Evolutionary conservation across 2,113 vertebrate genomes (phyloP).

Genomic region (Solenodon paradoxus): DNA sequence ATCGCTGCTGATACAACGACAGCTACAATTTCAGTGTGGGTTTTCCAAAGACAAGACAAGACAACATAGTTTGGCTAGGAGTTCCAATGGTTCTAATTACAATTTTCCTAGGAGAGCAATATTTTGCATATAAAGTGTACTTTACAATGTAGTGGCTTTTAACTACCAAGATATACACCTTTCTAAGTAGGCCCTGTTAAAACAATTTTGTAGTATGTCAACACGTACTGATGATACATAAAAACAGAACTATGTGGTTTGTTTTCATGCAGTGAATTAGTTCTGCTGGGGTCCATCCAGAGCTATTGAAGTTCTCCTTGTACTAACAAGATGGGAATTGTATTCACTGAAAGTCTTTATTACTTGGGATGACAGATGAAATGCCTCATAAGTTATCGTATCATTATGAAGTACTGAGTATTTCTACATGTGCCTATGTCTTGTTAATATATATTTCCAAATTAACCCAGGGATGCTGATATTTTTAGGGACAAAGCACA

Average conservation of each 20-base stretch:
- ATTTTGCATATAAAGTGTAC: constrained; percentile 72
- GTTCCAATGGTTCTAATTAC: constrained; percentile 74
- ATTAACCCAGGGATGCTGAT: background rate
- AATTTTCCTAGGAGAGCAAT: constrained; percentile 73
- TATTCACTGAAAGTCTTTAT: constrained; percentile 63
- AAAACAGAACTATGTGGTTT: constrained; percentile 76
- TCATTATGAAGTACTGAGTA: background rate
- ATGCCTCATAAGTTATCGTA: background rate
- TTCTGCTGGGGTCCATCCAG: constrained; percentile 62
- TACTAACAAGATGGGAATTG: constrained; percentile 72
- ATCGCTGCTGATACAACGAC: background rate
- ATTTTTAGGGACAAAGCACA: background rate
- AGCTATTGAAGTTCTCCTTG: constrained; percentile 74
- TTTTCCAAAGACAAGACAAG: constrained; percentile 66
- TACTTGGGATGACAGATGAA: constrained; percentile 60
- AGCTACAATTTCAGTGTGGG: constrained; percentile 42
- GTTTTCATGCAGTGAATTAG: constrained; percentile 71
- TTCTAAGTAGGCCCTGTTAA: constrained; percentile 78
- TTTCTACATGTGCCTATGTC: background rate
- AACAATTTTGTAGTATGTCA: constrained; percentile 81
- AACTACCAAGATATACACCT: constrained; percentile 80
- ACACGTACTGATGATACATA: constrained; percentile 70
- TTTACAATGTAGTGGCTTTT: constrained; percentile 76
- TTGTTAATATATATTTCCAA: background rate
- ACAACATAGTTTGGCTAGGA: constrained; percentile 37